These are phyloP conservation scores for Larimichthys crocea DNA, from an alignment of 2,113 vertebrate genomes.

Conservation along the genomic window DNA sequence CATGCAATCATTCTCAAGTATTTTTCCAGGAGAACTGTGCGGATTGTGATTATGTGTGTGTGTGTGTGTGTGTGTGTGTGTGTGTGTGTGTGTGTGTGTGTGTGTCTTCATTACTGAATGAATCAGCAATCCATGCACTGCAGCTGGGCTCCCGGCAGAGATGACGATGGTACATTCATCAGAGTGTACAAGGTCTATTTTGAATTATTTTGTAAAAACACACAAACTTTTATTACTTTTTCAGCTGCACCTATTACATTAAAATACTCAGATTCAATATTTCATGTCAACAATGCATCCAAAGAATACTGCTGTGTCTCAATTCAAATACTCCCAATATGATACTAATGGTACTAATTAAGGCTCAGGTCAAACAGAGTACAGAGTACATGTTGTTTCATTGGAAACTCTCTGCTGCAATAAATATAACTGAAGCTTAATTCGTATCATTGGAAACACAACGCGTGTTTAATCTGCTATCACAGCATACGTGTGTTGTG, in stretches of 20 bases:
- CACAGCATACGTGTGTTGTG: neutral
- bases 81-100: neutral
- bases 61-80: neutral
- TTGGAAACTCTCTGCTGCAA: no score
- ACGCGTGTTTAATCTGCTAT: no score
- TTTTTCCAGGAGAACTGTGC: neutral
- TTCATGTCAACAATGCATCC: neutral
- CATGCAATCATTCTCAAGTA: neutral
- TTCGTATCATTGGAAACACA: no score
- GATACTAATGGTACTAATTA: no score
- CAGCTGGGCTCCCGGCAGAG: neutral
- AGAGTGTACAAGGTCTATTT: neutral
- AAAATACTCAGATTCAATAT: neutral
- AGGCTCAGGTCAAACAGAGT: no score
- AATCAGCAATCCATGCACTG: neutral
- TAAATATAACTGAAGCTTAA: no score
- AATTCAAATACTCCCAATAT: no score
- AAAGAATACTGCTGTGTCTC: no score
- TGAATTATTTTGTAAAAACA: conserved; percentile 5
- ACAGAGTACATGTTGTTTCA: no score
- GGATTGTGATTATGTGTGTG: neutral
- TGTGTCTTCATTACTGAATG: neutral
- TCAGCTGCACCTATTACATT: neutral
- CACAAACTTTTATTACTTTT: neutral
- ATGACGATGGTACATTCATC: neutral